Base-by-base conservation (phyloP, 2,113 vertebrate species). In the Rynchops niger region DNA sequence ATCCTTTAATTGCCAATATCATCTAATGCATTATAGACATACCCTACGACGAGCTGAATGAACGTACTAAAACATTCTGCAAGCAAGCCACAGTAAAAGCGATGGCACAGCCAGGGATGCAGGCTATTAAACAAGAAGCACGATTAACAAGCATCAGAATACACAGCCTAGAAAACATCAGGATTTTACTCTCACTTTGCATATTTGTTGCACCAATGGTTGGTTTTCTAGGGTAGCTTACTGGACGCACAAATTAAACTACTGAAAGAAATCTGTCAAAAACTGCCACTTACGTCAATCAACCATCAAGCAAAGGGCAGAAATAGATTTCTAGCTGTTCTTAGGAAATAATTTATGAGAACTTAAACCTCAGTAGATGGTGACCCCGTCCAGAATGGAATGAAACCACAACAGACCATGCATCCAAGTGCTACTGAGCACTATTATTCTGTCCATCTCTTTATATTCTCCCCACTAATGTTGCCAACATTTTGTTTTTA, bases 1-100 rank as follows among this genome's bases (percentile, higher is more conserved):
- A 98, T 96, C 96, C 93, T 93, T 97, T 98, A 97, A 97, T 97
- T 96, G 93, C 79, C 92, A 94, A 88, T 93, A 95, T 96, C 84
- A 96, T 91, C 96, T 96, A 96, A 93, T 79, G 87, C 58, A 59
- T 95, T 97, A 79, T 9, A 91, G 95, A 86, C 67, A 52, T n/a
- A 92, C 42, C 87, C 42, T 69, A 93, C 5, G 43, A 96, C 45
- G 36, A 80, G 65, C 88, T 3, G 9, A 95, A 83, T 50, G 90
- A 96, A 85, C 4, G 22, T 25, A 67, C 74, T 93, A 63, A 82
- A 72, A 61, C 5, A 22, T 47, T 25, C 50, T 43, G 18, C 47
- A 62, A 82, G 61, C 62, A n/a, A 95, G 62, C 22, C 62, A 42
- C 34, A 55, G 58, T 19, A 72, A 90, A 70, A 69, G 66, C 12